Percentiles rank a stretch among this genome's conserved stretches.
Conservation (phyloP, 2,113 vertebrate species). For the Tychaedon coryphoeus region DNA sequence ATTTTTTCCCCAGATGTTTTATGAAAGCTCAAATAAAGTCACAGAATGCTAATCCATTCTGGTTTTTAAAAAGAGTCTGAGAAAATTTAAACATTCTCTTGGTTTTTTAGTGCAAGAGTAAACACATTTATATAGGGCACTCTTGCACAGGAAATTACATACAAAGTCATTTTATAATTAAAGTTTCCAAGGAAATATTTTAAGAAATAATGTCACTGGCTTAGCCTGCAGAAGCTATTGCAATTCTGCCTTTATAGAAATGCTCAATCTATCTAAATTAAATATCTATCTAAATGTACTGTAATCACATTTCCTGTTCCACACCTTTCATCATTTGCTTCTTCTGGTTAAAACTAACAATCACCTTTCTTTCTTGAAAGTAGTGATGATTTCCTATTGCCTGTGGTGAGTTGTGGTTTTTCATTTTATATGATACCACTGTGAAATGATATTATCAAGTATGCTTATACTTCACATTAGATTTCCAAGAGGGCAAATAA, state of each 20-base stretch:
- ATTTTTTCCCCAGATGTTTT: not conserved
- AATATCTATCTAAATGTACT: not conserved
- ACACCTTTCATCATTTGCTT: not conserved
- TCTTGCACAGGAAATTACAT: not conserved
- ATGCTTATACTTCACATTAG: not conserved
- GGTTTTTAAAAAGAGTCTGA: not conserved
- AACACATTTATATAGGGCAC: not conserved
- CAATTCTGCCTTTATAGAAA: not conserved
- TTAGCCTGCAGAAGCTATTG: not conserved
- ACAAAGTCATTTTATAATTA: not conserved
- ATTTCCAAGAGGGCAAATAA: not conserved
- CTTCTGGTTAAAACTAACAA: not conserved
- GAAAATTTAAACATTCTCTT: not conserved
- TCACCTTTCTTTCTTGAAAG: not conserved
- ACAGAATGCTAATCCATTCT: not conserved
- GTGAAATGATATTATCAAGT: not conserved
- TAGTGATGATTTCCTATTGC: not conserved
- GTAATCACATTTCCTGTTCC: not conserved
- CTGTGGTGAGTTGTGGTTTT: not conserved
- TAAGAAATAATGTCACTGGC: not conserved
- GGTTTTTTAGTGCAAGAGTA: not conserved
- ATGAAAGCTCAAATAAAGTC: not conserved
- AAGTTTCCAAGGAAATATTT: not conserved
- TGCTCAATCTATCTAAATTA: not conserved
- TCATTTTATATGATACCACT: not conserved